phyloP scores from a whole-genome alignment of 1,140 invertebrate genomes.

The Ditylenchus dipsaci region DNA sequence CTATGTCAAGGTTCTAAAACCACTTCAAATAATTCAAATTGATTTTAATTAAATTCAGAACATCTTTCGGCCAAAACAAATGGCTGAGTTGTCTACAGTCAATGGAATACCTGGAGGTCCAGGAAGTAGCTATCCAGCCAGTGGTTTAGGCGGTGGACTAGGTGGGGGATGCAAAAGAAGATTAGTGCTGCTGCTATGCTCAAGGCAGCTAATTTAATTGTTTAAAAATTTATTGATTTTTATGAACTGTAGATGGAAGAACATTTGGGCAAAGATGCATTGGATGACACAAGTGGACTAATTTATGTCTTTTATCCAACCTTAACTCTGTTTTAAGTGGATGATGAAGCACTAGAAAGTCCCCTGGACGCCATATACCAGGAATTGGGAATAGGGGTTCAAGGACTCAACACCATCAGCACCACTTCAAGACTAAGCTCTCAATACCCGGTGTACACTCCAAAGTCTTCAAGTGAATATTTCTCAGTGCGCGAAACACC shows the following conservation, averaged over 20 bases:
- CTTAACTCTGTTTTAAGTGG: constrained; percentile 24
- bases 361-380: constrained; percentile 36
- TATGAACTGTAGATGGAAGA: constrained; percentile 13
- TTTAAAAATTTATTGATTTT: background rate
- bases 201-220: background rate
- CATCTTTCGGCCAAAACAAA: constrained; percentile 18
- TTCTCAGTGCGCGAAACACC: constrained; percentile 2
- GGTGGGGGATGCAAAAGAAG: background rate
- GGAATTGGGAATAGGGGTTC: constrained; percentile 16
- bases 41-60: background rate
- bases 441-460: constrained; percentile 42
- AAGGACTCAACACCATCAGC: background rate
- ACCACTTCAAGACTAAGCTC: background rate
- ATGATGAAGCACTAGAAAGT: constrained; percentile 27
- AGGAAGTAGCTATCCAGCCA: background rate
- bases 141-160: background rate
- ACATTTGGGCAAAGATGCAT: constrained; percentile 39
- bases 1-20: background rate
- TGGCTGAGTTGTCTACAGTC: background rate
- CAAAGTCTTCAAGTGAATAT: constrained; percentile 40
- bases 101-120: background rate
- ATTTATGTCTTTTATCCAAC: background rate
- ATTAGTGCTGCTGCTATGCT: constrained; percentile 7
- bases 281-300: constrained; percentile 39
- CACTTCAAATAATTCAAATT: too few relatives aligned